A percentile compares a stretch with the other conserved stretches of the same genome.
Conservation (phyloP, 1,140 invertebrate genomes). For the Caerostris extrusa region DNA sequence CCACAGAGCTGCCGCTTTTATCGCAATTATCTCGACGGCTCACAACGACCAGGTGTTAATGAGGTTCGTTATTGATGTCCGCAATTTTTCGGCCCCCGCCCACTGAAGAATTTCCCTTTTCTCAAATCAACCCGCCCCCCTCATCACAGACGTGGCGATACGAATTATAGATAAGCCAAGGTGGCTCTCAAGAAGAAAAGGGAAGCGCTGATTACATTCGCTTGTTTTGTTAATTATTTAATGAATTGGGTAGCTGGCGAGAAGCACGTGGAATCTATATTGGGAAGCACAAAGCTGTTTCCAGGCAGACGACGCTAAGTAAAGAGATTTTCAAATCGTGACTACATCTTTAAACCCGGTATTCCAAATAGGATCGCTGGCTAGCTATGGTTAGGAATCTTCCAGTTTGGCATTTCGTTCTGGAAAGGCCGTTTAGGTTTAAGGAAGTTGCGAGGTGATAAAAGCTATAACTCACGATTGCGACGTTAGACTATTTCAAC, state of each 20-base stretch:
- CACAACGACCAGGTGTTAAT: slow-evolving; percentile 66
- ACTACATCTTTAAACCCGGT: slow-evolving; percentile 1
- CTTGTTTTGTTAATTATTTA: slow-evolving; percentile 54
- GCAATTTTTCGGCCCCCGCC: slow-evolving; percentile 55
- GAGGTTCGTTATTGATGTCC: slow-evolving; percentile 70
- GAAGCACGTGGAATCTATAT: background rate
- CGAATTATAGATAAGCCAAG: slow-evolving; percentile 72
- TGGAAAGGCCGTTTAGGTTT: background rate
- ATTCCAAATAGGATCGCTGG: background rate
- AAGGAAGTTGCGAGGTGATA: background rate
- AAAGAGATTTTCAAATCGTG: slow-evolving; percentile 29
- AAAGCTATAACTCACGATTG: background rate
- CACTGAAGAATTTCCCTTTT: slow-evolving; percentile 31
- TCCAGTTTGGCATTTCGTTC: background rate
- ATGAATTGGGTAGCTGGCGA: slow-evolving; percentile 41
- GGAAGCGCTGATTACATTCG: slow-evolving; percentile 1
- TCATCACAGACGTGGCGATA: slow-evolving; percentile 66
- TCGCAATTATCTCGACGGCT: slow-evolving; percentile 53
- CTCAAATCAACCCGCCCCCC: slow-evolving; percentile 59
- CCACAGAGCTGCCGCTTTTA: slow-evolving; percentile 57
- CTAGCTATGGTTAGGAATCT: background rate
- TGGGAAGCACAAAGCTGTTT: background rate
- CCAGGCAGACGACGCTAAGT: background rate
- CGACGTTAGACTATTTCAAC: background rate
- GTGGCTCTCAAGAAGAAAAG: background rate